Base-by-base conservation (phyloP, 37 sponge, comb jelly and placozoan species). In the Aplysina aerophoba region DNA sequence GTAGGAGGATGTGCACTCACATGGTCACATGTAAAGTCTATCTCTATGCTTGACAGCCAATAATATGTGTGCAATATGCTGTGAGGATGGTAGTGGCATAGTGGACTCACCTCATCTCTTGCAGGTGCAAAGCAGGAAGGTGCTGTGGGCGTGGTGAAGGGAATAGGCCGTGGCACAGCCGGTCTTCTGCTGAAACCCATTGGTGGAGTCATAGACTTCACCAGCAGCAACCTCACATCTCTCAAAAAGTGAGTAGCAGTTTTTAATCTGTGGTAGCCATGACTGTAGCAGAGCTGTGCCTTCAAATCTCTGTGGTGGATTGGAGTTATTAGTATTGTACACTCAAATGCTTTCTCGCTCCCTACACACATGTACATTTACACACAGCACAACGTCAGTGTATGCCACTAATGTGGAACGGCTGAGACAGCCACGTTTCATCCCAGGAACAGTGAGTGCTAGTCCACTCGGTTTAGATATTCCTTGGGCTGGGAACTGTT, bases 61-160 rank as follows among this genome's bases (percentile, higher is more conserved):
- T n/a, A n/a, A n/a, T 11, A 44, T 44, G 50, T 8, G 6, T 44
- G 50, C 8, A 44, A 44, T 44, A 11, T 3, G 3, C 8, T 44
- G 50, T 44, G 50, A 8, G 3, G 50, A 44, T 11, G 3, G 50
- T 44, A 44, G n/a, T 44, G 50, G 50, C 6, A 44, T 44, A 11
- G 50, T 44, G 37, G 6, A 8, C 34, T 3, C 15, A 34, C 37
- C 22, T 24, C 56, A 0, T 38, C 27, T 37, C 36, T 3, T 77
- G 40, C 73, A 94, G 95, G 95, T 31, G 66, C 82, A 15, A 90
- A 90, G 73, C 85, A 95, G 74, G 95, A 92, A 71, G 95, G 95
- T 36, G 95, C 92, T 55, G 80, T 92, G 17, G 95, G 95, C 39
- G 63, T 95, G 11, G 71, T 90, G 37, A 95, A 95, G 71, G 95